Conservation (phyloP, 2,797 vertebrate genomes). For the Rhyacichthys aspro region DNA sequence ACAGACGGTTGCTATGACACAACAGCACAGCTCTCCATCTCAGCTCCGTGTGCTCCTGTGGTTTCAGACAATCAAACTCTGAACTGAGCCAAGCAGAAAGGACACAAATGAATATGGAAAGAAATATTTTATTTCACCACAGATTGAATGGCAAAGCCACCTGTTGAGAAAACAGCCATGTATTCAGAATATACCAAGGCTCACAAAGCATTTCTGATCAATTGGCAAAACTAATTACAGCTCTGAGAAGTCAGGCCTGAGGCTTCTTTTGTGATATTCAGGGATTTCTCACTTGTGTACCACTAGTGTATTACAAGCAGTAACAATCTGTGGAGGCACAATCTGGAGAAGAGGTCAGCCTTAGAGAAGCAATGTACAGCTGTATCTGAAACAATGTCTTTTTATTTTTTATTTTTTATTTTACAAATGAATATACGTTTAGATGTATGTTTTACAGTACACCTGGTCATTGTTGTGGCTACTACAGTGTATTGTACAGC, state of each 20-base stretch:
- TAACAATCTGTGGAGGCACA: no score
- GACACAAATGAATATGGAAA: conserved; percentile 28
- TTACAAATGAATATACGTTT: no score
- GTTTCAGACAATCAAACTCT: conserved; percentile 65
- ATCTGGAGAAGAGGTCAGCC: no score
- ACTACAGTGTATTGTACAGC: no score
- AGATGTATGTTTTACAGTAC: no score
- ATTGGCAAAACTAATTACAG: conserved; percentile 46
- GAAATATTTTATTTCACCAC: conserved; percentile 58
- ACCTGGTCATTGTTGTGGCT: no score
- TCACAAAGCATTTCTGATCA: background rate
- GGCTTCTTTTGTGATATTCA: conserved; percentile 4
- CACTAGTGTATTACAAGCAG: no score
- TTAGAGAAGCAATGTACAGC: no score
- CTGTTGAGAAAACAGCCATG: conserved; percentile 19
- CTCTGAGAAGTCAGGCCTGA: conserved; percentile 24
- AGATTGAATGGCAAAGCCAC: conserved; percentile 35
- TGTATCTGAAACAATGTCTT: no score
- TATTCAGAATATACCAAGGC: conserved; percentile 25
- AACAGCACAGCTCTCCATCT: conserved; percentile 62
- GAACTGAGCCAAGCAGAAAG: conserved; percentile 31
- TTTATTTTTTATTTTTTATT: no score
- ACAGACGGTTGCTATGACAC: conserved; percentile 74
- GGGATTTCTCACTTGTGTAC: no score
- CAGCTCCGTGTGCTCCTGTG: conserved; percentile 61